phyloP scores from a whole-genome alignment of 30 jellyfish, hydroid and myxozoan genomes.

The Hydra vulgaris region DNA sequence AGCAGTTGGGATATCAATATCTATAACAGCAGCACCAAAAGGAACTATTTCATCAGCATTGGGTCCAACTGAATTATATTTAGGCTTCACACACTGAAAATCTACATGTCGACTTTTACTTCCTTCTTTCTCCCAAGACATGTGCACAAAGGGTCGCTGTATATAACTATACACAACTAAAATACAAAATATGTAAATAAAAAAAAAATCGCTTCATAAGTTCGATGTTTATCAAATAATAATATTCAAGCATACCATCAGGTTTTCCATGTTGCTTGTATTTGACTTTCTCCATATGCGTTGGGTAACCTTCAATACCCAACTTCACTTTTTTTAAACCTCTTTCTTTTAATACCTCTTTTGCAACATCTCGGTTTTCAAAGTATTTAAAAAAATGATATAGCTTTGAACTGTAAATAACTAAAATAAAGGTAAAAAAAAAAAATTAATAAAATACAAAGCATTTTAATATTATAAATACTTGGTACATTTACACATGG shows the following conservation, averaged over 20 bases:
- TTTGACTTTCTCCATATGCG: slow-evolving; percentile 82
- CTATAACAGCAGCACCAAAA: slow-evolving; percentile 23
- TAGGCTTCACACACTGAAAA: slow-evolving; percentile 88
- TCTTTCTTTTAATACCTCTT: slow-evolving; percentile 74
- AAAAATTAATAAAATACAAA: no score
- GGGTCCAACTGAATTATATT: slow-evolving; percentile 51
- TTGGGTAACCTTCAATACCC: slow-evolving; percentile 94
- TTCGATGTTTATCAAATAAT: not conserved
- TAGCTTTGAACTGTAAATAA: slow-evolving; percentile 52
- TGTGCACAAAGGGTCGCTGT: slow-evolving; percentile 92
- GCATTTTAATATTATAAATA: no score
- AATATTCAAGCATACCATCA: slow-evolving; percentile 61
- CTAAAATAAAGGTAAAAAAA: no score
- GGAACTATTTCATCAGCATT: slow-evolving; percentile 60
- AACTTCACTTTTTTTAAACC: slow-evolving; percentile 85
- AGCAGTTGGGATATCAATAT: not conserved
- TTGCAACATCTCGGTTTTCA: slow-evolving; percentile 92
- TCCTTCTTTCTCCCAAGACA: slow-evolving; percentile 97
- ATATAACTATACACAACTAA: slow-evolving; percentile 64
- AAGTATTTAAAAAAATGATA: slow-evolving; percentile 73
- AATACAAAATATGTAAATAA: not conserved
- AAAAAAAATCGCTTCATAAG: not conserved
- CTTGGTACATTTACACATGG: no score
- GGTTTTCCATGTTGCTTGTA: slow-evolving; percentile 84
- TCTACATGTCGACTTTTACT: slow-evolving; percentile 95